phyloP scores from a whole-genome alignment of 2,113 vertebrate genomes.

The Ophthalmotilapia sp. region DNA sequence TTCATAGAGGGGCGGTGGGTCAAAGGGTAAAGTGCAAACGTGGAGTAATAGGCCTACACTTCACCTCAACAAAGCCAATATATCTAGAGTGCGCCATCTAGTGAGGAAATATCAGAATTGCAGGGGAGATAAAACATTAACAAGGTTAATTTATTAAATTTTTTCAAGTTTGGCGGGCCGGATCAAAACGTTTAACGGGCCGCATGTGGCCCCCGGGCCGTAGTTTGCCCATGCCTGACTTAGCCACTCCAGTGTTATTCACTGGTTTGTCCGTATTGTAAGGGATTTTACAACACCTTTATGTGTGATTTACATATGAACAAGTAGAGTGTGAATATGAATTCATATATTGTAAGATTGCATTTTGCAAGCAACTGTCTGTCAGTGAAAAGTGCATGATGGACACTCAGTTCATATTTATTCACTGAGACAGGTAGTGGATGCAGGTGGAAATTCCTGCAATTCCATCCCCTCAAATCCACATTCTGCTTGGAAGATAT shows the following conservation, averaged over 20 bases:
- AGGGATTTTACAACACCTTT: background rate
- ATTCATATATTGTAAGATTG: background rate
- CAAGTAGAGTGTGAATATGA: background rate
- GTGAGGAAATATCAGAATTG: too few relatives aligned
- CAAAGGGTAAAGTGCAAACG: too few relatives aligned
- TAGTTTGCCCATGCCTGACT: background rate
- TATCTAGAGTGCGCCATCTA: too few relatives aligned
- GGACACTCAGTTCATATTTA: background rate
- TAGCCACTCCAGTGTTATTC: background rate
- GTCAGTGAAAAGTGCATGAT: background rate
- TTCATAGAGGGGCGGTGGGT: too few relatives aligned
- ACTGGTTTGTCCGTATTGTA: background rate
- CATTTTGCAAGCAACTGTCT: background rate
- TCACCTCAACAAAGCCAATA: too few relatives aligned
- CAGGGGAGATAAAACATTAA: too few relatives aligned
- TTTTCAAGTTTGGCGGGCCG: too few relatives aligned
- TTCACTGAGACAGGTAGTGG: background rate
- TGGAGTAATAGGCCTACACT: too few relatives aligned
- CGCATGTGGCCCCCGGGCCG: too few relatives aligned
- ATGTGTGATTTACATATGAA: background rate
- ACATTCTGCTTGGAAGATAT: slow-evolving; percentile 8
- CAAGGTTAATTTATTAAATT: too few relatives aligned
- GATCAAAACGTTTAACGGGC: too few relatives aligned
- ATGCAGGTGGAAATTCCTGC: background rate
- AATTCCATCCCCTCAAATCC: background rate